Percentiles rank a stretch among this genome's conserved stretches.
Evolutionary conservation across 2,797 vertebrate species (phyloP).

Genomic region (Mionectes olivaceus): DNA sequence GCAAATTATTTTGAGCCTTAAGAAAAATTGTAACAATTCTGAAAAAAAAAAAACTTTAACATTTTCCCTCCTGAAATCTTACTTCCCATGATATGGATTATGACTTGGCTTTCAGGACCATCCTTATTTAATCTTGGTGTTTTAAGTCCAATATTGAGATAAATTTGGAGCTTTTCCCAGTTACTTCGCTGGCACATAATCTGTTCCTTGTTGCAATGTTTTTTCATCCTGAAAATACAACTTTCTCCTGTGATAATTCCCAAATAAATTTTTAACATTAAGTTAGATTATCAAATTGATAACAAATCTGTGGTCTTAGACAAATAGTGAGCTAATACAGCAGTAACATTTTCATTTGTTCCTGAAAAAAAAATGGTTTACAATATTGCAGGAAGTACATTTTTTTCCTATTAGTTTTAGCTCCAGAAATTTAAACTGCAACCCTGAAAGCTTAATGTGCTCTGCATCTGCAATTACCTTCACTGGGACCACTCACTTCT

Average conservation of each 20-base stretch:
- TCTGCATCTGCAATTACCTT: background rate
- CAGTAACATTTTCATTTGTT: background rate
- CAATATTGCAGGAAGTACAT: background rate
- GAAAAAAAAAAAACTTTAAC: background rate
- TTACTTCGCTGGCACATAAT: background rate
- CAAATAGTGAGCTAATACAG: background rate
- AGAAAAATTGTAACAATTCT: background rate
- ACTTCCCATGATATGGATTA: background rate
- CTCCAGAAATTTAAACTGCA: background rate
- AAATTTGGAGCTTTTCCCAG: background rate
- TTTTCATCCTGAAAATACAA: background rate
- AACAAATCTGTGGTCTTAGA: background rate
- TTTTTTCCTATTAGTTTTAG: background rate
- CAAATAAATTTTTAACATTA: background rate
- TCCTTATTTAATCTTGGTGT: background rate
- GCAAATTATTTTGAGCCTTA: background rate
- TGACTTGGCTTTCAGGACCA: background rate
- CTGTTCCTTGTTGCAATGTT: background rate
- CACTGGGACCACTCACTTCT: background rate
- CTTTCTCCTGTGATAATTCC: background rate
- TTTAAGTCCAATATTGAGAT: background rate
- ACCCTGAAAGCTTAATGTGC: background rate
- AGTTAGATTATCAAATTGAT: background rate
- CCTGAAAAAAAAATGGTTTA: background rate
- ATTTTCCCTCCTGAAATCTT: background rate